A percentile compares a stretch with the other conserved stretches of the same genome.
Evolutionary conservation across 2,888 invertebrate species (phyloP).

Genomic region (Gandaritis pyraliata): DNA sequence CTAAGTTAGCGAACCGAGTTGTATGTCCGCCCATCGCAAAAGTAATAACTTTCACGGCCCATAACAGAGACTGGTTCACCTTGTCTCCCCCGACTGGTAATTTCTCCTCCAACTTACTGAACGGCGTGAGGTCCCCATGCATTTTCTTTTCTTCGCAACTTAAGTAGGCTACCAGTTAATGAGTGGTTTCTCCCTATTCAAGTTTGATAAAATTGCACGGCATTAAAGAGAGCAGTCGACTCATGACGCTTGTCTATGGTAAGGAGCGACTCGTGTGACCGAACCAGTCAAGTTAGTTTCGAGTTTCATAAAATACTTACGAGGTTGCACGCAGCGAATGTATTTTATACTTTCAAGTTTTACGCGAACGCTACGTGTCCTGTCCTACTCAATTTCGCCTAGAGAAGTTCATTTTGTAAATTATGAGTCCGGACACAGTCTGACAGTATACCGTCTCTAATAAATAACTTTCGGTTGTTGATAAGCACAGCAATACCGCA

Average conservation of each 20-base stretch:
- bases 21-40: constrained; percentile 41
- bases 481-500: constrained; percentile 65
- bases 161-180: constrained; percentile 74
- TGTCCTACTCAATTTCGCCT: constrained; percentile 41
- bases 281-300: constrained; percentile 52
- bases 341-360: constrained; percentile 52
- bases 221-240: constrained; percentile 58
- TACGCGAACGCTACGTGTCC: constrained; percentile 31
- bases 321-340: constrained; percentile 45
- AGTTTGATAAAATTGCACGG: constrained; percentile 66
- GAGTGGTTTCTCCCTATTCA: constrained; percentile 70
- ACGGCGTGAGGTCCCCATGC: constrained; percentile 61
- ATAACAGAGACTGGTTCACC: constrained; percentile 68
- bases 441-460: constrained; percentile 54
- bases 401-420: constrained; percentile 53
- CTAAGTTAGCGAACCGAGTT: constrained; percentile 45
- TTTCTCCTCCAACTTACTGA: constrained; percentile 69
- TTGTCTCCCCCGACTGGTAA: constrained; percentile 66
- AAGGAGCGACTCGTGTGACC: constrained; percentile 41
- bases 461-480: constrained; percentile 67
- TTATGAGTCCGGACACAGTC: constrained; percentile 54
- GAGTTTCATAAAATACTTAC: constrained; percentile 50
- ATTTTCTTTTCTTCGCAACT: constrained; percentile 78
- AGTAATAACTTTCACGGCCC: constrained; percentile 77
- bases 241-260: constrained; percentile 51